These are phyloP conservation scores for Xanthorhoe spadicearia DNA, from an alignment of 2,888 invertebrate genomes.

Conservation along the genomic window DNA sequence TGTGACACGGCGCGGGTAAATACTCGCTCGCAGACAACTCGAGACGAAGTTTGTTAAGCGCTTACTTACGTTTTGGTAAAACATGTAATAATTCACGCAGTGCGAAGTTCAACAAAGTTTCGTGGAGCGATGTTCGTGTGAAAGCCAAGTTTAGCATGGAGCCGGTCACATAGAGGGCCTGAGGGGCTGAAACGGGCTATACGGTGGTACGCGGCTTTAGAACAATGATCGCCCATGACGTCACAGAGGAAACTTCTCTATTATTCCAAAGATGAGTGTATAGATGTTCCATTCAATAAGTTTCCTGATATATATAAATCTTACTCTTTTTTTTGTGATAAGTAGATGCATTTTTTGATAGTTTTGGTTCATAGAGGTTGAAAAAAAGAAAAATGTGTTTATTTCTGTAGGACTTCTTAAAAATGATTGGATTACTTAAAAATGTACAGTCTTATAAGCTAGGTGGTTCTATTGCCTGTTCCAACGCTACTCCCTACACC, in stretches of 20 bases:
- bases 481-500: too few relatives aligned
- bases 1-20: conserved; percentile 49
- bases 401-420: too few relatives aligned
- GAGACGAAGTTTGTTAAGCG: conserved; percentile 66
- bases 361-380: too few relatives aligned
- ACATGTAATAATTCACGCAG: conserved; percentile 72
- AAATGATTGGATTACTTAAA: too few relatives aligned
- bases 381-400: too few relatives aligned
- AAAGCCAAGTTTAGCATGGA: conserved; percentile 67
- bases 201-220: conserved; percentile 1
- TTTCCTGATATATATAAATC: neutral
- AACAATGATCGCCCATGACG: conserved; percentile 13
- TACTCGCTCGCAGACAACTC: conserved; percentile 53
- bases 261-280: neutral
- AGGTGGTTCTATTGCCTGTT: too few relatives aligned
- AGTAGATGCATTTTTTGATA: too few relatives aligned
- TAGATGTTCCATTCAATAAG: neutral
- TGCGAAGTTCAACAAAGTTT: conserved; percentile 67
- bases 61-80: conserved; percentile 69
- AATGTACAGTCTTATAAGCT: too few relatives aligned
- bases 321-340: too few relatives aligned
- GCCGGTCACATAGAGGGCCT: conserved; percentile 32
- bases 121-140: conserved; percentile 62
- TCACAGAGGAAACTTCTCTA: conserved; percentile 2
- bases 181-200: conserved; percentile 6